Evolutionary conservation across 1,140 invertebrate genomes (phyloP), one percentile per base, ranked within the genome.

Genomic region (Zaprionus ghesquierei): DNA sequence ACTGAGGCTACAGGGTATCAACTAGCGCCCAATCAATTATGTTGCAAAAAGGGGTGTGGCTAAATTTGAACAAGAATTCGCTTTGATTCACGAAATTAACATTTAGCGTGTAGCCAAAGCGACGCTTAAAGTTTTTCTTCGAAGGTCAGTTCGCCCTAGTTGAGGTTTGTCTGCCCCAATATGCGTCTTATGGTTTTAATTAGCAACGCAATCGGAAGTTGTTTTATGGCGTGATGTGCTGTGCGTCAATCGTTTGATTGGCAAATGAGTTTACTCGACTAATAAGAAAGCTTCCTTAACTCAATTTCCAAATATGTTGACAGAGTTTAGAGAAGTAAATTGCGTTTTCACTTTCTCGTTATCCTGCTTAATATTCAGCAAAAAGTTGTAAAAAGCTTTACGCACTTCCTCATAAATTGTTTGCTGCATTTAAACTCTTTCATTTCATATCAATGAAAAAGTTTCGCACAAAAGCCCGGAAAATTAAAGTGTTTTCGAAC

Each of bases 191-290:
- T 54, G 53, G 59, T 58, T 64, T 80, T 85, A 85, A 84, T 84
- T 84, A 84, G 73, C 80, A 85, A 77, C 60, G 51, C 55, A 79
- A 84, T 66, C 76, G 80, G 64, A 85, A 84, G 64, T 80, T 62
- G 41, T 60, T 84, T 73, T 84, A 77, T 84, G 61, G 72, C 71
- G 63, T 76, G 76, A 75, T 79, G 71, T 38, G 71, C 54, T n/a
- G 35, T 38, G 35, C 35, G 44, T 8, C 60, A 51, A 65, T 63
- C 54, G 49, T 31, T 41, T 10, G 35, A 6, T 29, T 51, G 46
- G 15, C 20, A 69, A 41, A 33, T 44, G n/a, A 31, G 41, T 18
- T 27, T 44, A 44, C n/a, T 50, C 9, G 46, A 6, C 22, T 51
- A 51, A 64, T 38, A 15, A 13, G 31, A 33, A 12, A 12, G 10